phyloP scores from a whole-genome alignment of 2,888 invertebrate species.

The Caenorhabditis wallacei region DNA sequence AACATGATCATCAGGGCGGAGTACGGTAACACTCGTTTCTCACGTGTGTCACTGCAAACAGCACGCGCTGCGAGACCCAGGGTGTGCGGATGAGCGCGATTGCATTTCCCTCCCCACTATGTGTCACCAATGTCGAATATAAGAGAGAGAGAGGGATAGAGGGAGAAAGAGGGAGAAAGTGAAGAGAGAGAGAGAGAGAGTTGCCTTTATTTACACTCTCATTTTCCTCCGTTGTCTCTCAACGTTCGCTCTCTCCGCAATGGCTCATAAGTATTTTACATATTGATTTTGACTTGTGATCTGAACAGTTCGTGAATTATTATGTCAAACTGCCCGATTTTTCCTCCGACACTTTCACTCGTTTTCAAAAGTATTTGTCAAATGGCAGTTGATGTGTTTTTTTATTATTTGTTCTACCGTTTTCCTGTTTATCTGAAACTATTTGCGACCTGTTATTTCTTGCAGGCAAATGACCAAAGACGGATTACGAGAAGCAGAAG shows the following conservation, averaged over 20 bases:
- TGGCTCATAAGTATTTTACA: conserved; percentile 60
- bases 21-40: conserved; percentile 57
- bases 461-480: conserved; percentile 44
- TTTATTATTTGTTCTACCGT: background rate
- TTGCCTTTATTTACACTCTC: conserved; percentile 58
- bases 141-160: background rate
- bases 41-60: conserved; percentile 14
- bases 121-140: conserved; percentile 39
- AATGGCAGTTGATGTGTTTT: conserved; percentile 17
- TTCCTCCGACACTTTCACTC: conserved; percentile 30
- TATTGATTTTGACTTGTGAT: conserved; percentile 64
- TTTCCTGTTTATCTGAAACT: background rate
- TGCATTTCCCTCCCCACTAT: conserved; percentile 16
- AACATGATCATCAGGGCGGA: background rate
- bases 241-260: conserved; percentile 40
- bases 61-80: conserved; percentile 41
- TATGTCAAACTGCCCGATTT: conserved; percentile 16
- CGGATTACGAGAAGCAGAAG: conserved; percentile 59
- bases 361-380: conserved; percentile 24
- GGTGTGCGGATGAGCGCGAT: conserved; percentile 40
- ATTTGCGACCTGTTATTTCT: background rate
- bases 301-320: conserved; percentile 50
- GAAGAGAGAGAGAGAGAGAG: background rate
- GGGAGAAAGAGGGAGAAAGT: too few species aligned
- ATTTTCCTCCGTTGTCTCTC: conserved; percentile 41